A percentile compares a stretch with the other conserved stretches of the same genome.
Conservation (phyloP, 2,888 invertebrate genomes). For the Oscheius sp. region DNA sequence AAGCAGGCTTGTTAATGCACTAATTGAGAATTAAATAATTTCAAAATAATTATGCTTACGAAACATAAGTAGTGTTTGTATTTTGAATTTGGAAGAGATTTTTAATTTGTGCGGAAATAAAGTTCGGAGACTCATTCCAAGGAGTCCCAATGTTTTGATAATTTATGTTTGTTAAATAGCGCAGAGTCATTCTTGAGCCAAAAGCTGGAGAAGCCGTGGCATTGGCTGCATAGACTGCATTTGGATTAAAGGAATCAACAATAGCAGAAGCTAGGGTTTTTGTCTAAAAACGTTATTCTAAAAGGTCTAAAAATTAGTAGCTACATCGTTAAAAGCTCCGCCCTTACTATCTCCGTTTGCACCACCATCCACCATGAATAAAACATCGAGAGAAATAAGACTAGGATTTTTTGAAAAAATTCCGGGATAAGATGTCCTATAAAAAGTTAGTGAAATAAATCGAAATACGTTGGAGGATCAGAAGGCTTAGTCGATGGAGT, state of each 20-base stretch:
- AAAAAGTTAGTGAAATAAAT: neutral
- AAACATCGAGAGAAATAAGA: slow-evolving; percentile 3
- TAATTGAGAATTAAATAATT: neutral
- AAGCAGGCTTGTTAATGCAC: neutral
- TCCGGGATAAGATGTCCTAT: neutral
- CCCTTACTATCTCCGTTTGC: neutral
- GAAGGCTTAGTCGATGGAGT: neutral
- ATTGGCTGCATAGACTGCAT: neutral
- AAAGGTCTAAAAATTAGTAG: neutral
- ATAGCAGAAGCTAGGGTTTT: neutral
- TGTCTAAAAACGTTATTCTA: neutral
- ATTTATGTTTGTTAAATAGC: neutral
- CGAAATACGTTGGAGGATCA: neutral
- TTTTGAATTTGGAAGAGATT: neutral
- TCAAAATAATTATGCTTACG: neutral
- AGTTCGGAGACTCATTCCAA: neutral
- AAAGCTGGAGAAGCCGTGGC: neutral
- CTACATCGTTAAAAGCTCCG: neutral
- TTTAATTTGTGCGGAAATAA: neutral
- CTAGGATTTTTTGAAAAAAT: neutral
- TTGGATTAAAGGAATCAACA: neutral
- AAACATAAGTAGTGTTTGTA: neutral
- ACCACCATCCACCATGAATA: slow-evolving; percentile 17
- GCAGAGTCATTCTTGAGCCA: neutral
- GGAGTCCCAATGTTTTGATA: neutral